Conservation (phyloP, 2,888 invertebrate genomes). For the Lycophotia porphyrea region DNA sequence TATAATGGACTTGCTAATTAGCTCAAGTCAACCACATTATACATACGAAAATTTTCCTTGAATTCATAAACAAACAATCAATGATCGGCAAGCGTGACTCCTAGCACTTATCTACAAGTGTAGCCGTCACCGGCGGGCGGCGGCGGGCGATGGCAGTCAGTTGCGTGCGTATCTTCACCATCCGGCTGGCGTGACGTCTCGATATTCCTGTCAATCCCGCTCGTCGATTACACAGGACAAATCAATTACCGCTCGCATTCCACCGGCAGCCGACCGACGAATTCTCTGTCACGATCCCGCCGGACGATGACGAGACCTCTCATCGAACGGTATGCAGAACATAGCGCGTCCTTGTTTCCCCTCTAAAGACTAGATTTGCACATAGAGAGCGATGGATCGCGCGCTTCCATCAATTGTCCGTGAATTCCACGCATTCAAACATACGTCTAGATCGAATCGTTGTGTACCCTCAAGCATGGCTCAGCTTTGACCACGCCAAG, state of each 20-base stretch:
- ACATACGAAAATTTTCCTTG: neutral
- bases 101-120: constrained; percentile 27
- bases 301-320: constrained; percentile 84
- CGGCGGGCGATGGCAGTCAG: constrained; percentile 26
- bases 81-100: constrained; percentile 4
- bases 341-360: constrained; percentile 75
- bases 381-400: constrained; percentile 83
- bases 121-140: constrained; percentile 14
- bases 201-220: constrained; percentile 86
- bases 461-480: constrained; percentile 81
- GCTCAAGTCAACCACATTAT: neutral
- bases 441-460: constrained; percentile 80
- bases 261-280: constrained; percentile 85
- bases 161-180: constrained; percentile 61
- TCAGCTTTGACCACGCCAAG: constrained; percentile 83
- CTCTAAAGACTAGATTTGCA: constrained; percentile 80
- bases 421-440: constrained; percentile 85
- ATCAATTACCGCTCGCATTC: constrained; percentile 89
- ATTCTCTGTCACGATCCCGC: constrained; percentile 89
- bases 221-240: constrained; percentile 88
- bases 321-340: constrained; percentile 82
- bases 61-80: constrained; percentile 24
- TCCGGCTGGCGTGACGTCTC: constrained; percentile 77
- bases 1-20: neutral
- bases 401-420: constrained; percentile 84